Evolutionary conservation across 2,113 vertebrate species (phyloP).

Genomic region (Morone saxatilis): DNA sequence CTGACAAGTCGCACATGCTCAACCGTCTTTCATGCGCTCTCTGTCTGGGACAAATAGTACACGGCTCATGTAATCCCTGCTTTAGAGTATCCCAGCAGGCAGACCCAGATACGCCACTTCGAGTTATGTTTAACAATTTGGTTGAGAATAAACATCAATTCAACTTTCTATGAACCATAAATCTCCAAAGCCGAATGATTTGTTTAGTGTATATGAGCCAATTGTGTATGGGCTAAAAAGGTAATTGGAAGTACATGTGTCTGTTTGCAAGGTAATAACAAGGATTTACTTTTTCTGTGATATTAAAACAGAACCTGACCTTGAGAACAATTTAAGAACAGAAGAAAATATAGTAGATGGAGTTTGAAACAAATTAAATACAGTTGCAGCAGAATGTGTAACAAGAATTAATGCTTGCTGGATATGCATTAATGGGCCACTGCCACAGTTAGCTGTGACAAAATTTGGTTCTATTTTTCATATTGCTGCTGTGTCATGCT

Average conservation of each 20-base stretch:
- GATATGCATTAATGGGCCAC: slow-evolving; percentile 60
- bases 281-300: slow-evolving; percentile 35
- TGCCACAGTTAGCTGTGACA: slow-evolving; percentile 64
- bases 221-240: slow-evolving; percentile 43
- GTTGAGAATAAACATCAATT: slow-evolving; percentile 74
- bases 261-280: slow-evolving; percentile 32
- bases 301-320: slow-evolving; percentile 43
- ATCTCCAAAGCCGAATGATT: slow-evolving; percentile 62
- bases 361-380: slow-evolving; percentile 26
- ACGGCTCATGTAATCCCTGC: slow-evolving; percentile 64
- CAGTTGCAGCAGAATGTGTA: slow-evolving; percentile 29
- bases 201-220: slow-evolving; percentile 51
- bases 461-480: slow-evolving; percentile 61
- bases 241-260: slow-evolving; percentile 48
- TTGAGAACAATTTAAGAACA: slow-evolving; percentile 29
- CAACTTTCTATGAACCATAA: slow-evolving; percentile 66
- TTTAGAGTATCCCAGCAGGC: slow-evolving; percentile 64
- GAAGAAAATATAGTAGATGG: slow-evolving; percentile 1
- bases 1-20: slow-evolving; percentile 64
- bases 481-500: slow-evolving; percentile 73
- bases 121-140: slow-evolving; percentile 68
- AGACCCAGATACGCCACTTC: slow-evolving; percentile 67
- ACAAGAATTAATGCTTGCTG: slow-evolving; percentile 43
- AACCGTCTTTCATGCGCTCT: slow-evolving; percentile 49
- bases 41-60: slow-evolving; percentile 60